Conservation (phyloP, 1,140 invertebrate genomes). For the Neuroterus valhalla region DNA sequence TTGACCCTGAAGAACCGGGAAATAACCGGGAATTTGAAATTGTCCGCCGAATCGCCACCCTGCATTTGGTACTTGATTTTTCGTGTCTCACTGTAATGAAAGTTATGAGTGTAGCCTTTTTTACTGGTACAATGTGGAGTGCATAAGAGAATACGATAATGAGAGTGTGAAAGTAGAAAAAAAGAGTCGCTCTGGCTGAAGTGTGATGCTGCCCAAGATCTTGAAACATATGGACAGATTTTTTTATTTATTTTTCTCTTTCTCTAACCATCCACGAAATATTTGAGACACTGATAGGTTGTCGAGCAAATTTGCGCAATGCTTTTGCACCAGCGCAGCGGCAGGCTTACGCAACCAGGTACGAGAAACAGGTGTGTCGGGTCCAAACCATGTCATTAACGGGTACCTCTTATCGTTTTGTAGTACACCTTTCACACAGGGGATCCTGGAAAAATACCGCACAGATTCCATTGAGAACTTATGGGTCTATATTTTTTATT, state of each 20-base stretch:
- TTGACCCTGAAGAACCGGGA: too few species aligned
- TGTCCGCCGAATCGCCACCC: too few species aligned
- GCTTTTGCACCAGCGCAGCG: not conserved
- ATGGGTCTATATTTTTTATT: too few species aligned
- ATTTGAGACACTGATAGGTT: conserved; percentile 13
- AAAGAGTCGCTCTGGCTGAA: not conserved
- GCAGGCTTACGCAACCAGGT: conserved; percentile 14
- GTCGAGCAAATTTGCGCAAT: conserved; percentile 11
- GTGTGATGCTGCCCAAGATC: not conserved
- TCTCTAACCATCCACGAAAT: not conserved
- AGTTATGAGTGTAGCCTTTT: too few species aligned
- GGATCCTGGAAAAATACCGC: not conserved
- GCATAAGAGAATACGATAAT: too few species aligned
- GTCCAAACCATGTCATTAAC: conserved; percentile 24
- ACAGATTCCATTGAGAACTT: conserved; percentile 10
- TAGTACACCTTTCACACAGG: conserved; percentile 25
- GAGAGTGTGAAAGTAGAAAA: too few species aligned
- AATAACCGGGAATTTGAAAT: too few species aligned
- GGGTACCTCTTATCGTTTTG: conserved; percentile 26
- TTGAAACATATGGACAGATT: not conserved
- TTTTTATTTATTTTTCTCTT: not conserved
- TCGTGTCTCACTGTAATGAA: too few species aligned
- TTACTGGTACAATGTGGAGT: too few species aligned
- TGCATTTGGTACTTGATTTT: too few species aligned
- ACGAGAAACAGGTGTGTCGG: conserved; percentile 28